Percentiles rank a stretch among this genome's conserved stretches.
Evolutionary conservation across 2,888 invertebrate genomes (phyloP).

Genomic region (Hirtodrosophila histrioides): DNA sequence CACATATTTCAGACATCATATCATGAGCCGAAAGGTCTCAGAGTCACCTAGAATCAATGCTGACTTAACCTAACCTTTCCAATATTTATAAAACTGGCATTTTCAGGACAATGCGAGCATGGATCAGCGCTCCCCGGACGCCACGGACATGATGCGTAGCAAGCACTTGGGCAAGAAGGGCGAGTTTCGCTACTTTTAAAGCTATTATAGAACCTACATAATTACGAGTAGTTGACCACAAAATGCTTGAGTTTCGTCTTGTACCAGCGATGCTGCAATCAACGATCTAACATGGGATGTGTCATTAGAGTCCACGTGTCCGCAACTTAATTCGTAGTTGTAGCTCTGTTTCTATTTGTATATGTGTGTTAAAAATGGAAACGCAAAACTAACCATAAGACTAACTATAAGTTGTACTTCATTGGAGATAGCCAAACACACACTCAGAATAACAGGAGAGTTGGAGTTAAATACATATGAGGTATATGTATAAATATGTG

Average conservation of each 20-base stretch:
- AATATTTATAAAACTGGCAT: too few species aligned
- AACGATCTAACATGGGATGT: slow-evolving; percentile 11
- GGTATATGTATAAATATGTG: slow-evolving; percentile 3
- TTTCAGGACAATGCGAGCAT: slow-evolving; percentile 62
- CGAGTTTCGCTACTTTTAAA: slow-evolving; percentile 96
- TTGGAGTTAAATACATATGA: background rate
- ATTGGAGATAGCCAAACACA: slow-evolving; percentile 50
- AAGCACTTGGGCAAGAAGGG: slow-evolving; percentile 96
- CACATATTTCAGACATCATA: too few species aligned
- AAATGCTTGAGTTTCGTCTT: slow-evolving; percentile 7
- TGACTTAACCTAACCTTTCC: too few species aligned
- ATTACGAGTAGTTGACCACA: slow-evolving; percentile 18
- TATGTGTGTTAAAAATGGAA: slow-evolving; percentile 44
- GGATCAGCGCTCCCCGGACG: slow-evolving; percentile 86
- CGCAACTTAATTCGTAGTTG: slow-evolving; percentile 25
- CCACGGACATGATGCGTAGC: slow-evolving; percentile 93
- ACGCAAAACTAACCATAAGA: slow-evolving; percentile 66
- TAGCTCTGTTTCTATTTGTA: slow-evolving; percentile 49
- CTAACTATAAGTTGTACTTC: slow-evolving; percentile 67
- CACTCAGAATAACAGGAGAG: slow-evolving; percentile 22
- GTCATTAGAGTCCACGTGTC: background rate
- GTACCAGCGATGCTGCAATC: slow-evolving; percentile 1
- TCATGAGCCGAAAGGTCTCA: too few species aligned
- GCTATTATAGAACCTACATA: slow-evolving; percentile 25
- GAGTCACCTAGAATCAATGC: too few species aligned